Base-by-base conservation (phyloP, 2,113 vertebrate species). In the Macquaria ambigua region DNA sequence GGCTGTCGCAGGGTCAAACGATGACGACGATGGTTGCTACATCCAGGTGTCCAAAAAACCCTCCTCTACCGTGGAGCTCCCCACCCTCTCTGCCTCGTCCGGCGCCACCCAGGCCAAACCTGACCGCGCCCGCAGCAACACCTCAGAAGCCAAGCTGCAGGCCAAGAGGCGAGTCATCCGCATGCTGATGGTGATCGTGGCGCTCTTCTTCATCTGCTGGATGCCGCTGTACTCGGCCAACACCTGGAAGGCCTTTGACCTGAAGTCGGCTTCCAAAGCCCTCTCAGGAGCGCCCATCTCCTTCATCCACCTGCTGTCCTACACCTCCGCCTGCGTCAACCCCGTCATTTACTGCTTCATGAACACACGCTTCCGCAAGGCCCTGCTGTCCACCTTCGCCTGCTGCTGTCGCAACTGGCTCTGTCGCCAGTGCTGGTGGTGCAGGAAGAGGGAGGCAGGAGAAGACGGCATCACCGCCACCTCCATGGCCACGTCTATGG, bases 301-400 rank as follows among this genome's bases (percentile, higher is more conserved):
- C 78, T 99, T 99, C 94, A 99, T 99, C 93, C 98, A 99, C 93
- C 93, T 99, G 87, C 95, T 99, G 61, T 97, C 96, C 66, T 98
- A 98, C 83, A 94, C 93, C 50, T 99, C 98, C 0, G 96, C 97
- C 78, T 98, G 98, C 1, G 93, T 98, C 93, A 99, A 98, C 93
- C 98, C 98, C 43, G 90, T 99, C 75, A 96, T 99, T 91, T 99
- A 99, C 95, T 99, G 98, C 95, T 99, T 99, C 94, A 99, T 99
- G 97, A 98, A 99, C 95, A 97, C 94, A 6, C 97, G 98, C 20
- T 99, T 99, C 93, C 97, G 98, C 46, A 95, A 96, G 67, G 97
- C 98, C 25, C 96, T 97, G 28, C 79, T 96, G 21, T 91, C 94
- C 87, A 97, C 97, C 1, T 98, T 97, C 1, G 83, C 94, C 10